Percentiles rank a stretch among this genome's conserved stretches.
Conservation (phyloP, 1,140 invertebrate species). For the honey bee (Apis mellifera) region Amel_HAv3.1 CM009935.2:1981501-1982000, state of each 20-base stretch:
- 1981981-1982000: too few species aligned
- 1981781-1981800: not conserved
- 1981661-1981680: conserved; percentile 38
- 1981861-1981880: too few species aligned
- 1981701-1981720: not conserved
- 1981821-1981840: too few species aligned
- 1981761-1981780: not conserved
- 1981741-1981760: not conserved
- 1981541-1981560: not conserved
- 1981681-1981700: conserved; percentile 10
- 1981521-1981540: conserved; percentile 19
- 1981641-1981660: not conserved
- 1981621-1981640: not conserved
- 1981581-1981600: too few species aligned
- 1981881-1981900: not conserved
- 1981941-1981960: not conserved
- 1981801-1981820: not conserved
- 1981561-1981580: not conserved
- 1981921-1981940: not conserved
- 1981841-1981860: not conserved
- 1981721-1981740: not conserved
- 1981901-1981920: not conserved
- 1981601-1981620: not conserved
- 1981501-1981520: conserved; percentile 64
- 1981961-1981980: not conserved